Conservation (phyloP, 2,888 invertebrate species). For the Arenicola marina region DNA sequence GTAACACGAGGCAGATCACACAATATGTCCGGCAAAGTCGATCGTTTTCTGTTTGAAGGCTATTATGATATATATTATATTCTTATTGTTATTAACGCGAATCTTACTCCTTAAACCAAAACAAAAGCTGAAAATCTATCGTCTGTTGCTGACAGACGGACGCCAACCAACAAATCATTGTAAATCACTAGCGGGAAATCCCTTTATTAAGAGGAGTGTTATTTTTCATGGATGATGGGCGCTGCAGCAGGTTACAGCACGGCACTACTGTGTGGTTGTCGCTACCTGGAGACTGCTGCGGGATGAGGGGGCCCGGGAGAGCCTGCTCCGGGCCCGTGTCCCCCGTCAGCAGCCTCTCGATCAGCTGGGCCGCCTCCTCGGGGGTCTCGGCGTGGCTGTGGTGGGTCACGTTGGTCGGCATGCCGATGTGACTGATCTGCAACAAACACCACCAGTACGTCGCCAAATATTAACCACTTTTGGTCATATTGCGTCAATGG, state of each 20-base stretch:
- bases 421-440: conserved; percentile 45
- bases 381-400: conserved; percentile 49
- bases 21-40: too few species aligned
- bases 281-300: conserved; percentile 17
- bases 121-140: not conserved
- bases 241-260: too few species aligned
- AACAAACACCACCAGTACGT: not conserved
- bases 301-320: conserved; percentile 39
- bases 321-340: conserved; percentile 25
- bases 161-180: not conserved
- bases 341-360: conserved; percentile 46
- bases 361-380: conserved; percentile 55
- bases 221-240: too few species aligned
- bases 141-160: not conserved
- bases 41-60: too few species aligned
- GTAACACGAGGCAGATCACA: too few species aligned
- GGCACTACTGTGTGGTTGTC: not conserved
- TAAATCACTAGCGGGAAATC: not conserved
- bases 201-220: not conserved
- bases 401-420: conserved; percentile 57
- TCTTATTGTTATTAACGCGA: too few species aligned
- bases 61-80: too few species aligned
- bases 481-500: too few species aligned
- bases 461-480: not conserved
- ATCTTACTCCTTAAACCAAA: too few species aligned